Conservation (phyloP, 1,140 invertebrate species). For the Steinernema khuongi region DNA sequence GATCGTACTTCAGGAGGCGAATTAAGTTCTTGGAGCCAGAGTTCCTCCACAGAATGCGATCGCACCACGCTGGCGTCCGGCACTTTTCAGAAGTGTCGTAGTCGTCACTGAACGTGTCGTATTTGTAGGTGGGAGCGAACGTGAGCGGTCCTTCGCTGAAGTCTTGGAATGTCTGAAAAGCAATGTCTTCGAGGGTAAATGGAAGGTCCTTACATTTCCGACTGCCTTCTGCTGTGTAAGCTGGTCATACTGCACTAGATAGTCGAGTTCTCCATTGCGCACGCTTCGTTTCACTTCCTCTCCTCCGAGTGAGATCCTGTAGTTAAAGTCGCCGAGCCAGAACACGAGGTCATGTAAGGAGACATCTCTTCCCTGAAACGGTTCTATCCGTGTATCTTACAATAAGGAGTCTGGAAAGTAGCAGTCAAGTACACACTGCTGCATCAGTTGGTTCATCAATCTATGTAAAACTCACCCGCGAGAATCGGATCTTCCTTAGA, state of each 20-base stretch:
- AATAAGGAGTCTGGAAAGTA: conserved; percentile 16
- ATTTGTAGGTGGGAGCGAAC: conserved; percentile 97
- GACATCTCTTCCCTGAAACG: conserved; percentile 70
- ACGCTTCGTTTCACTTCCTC: conserved; percentile 85
- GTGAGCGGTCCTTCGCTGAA: conserved; percentile 84
- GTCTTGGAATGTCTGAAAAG: conserved; percentile 82
- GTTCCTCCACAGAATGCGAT: conserved; percentile 84
- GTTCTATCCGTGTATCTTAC: not conserved
- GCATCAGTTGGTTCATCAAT: not conserved
- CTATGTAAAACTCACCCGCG: conserved; percentile 68
- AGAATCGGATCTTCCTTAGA: conserved; percentile 82
- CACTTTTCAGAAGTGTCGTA: conserved; percentile 99
- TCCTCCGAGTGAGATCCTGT: conserved; percentile 88
- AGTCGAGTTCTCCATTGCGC: conserved; percentile 70
- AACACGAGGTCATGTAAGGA: conserved; percentile 96
- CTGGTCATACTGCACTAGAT: conserved; percentile 81
- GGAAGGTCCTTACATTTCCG: conserved; percentile 59
- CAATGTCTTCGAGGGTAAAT: not conserved
- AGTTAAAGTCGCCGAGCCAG: conserved; percentile 99
- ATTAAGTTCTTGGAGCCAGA: conserved; percentile 19
- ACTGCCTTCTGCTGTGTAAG: conserved; percentile 66
- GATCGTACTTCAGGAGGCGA: conserved; percentile 62
- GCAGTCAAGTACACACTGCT: conserved; percentile 23
- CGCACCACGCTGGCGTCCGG: conserved; percentile 89
- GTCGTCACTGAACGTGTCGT: conserved; percentile 95